Evolutionary conservation across 2,888 invertebrate species (phyloP), one percentile per base, ranked within the genome.

Genomic region (Eupsilia transversa): DNA sequence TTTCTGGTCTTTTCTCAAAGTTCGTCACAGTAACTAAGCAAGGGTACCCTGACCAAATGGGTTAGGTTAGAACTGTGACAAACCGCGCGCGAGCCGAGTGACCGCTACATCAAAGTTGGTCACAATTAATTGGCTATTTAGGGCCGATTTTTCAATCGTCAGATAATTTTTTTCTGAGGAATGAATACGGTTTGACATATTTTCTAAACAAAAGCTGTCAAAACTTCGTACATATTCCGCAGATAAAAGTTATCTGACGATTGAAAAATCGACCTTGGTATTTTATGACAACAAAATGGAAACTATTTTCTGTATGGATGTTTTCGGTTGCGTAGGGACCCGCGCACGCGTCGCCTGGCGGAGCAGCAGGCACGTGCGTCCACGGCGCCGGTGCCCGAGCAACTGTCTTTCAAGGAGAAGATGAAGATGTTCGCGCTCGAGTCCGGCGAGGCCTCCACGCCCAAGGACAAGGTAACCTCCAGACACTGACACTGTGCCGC

Each of bases 401-500:
- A 99, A 90, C 97, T 99, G 80, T 99, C 99, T 75, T 99, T 99
- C 96, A 98, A 99, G 93, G 99, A 99, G 94, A 99, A 99, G 96
- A 99, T 99, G 99, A 99, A 99, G 96, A 99, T 99, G 98, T 99
- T 99, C 96, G 99, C 99, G 60, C 97, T 98, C 96, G 99, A 99
- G 96, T 98, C 99, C 23, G 99, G 99, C 59, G 99, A 99, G 92
- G 97, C 98, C 89, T 97, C 98, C 91, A 99, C 99, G 80, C 99
- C 99, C 85, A 98, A 98, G 95, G 99, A 99, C 94, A 99, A 99
- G 97, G 96, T 96, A 88, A 81, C 82, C 72, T 38, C 73, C 52
- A 59, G 81, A 63, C 72, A 80, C 69, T 84, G 80, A 69, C 67
- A 10, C 14, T 57, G 41, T 33, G 68, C 73, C 65, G 68, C 27